Base-by-base conservation (phyloP, 2,888 invertebrate genomes). In the Plemyria rubiginata region DNA sequence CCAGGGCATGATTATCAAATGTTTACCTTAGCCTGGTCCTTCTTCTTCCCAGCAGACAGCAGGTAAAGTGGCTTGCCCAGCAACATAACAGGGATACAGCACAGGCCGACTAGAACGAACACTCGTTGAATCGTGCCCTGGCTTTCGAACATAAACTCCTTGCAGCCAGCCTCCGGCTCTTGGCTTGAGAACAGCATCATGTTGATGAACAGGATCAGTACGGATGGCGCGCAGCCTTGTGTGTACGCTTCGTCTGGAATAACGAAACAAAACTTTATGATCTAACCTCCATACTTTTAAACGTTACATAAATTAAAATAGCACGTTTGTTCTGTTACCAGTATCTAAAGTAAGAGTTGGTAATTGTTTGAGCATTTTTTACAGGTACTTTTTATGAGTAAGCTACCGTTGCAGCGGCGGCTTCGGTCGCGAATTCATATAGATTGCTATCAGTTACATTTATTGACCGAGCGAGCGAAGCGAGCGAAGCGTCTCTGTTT, bases 141-240 rank as follows among this genome's bases (percentile, higher is more conserved):
- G 0, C 94, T 94, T 0, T 93, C 93, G 79, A 94, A 97, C 96
- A 97, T 96, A 78, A 87, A 94, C 77, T 94, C 94, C 65, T 93
- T 87, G 87, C 95, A 95, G 45, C 88, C 90, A 0, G 59, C 60
- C 52, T 93, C 83, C 0, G 85, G 82, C 45, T 74, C 80, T n/a
- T 87, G 90, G 40, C 87, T 85, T 71, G 97, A 98, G 86, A 98
- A 96, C 78, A 99, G 92, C 78, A 99, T 98, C 99, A 99, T 99
- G 93, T 99, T 99, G 91, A 99, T 99, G 87, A 99, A 98, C 6
- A 98, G 97, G 74, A 99, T 99, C 65, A 99, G 95, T 74, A 99
- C 97, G 0, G 98, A 98, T 0, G 99, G 99, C 0, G 99, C 99
- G 87, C 98, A 98, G 49, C 85, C 86, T 63, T 87, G 86, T 0